A percentile compares a stretch with the other conserved stretches of the same genome.
Conservation (phyloP, 53 echinoderm and acorn worm species). For the Holothuria scabra region DNA sequence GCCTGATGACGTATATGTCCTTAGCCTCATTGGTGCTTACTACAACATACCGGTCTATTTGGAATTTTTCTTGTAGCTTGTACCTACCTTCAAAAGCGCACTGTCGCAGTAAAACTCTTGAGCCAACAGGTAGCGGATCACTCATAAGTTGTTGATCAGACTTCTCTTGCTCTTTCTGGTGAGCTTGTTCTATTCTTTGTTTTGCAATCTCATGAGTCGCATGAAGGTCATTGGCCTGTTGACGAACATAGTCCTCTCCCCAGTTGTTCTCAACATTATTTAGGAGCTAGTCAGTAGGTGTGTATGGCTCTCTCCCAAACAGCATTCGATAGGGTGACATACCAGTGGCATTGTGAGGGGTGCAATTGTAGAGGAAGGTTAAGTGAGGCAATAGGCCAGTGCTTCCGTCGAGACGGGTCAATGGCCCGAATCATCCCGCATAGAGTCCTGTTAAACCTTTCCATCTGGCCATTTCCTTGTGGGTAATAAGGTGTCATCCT, state of each 20-base stretch:
- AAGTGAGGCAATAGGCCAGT: conserved; percentile 66
- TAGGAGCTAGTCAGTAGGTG: conserved; percentile 58
- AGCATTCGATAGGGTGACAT: conserved; percentile 62
- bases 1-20: conserved; percentile 40
- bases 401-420: conserved; percentile 37
- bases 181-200: conserved; percentile 30
- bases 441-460: no score
- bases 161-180: conserved; percentile 1
- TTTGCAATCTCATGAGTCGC: conserved; percentile 22
- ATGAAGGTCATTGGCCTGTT: conserved; percentile 48
- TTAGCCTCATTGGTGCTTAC: conserved; percentile 1
- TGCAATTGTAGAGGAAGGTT: conserved; percentile 67
- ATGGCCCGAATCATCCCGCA: conserved; percentile 58
- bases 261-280: conserved; percentile 42
- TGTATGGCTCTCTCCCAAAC: conserved; percentile 62
- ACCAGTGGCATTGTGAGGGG: conserved; percentile 59
- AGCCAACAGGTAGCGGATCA: conserved; percentile 3
- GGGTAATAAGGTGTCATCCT: conserved; percentile 48
- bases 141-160: conserved; percentile 26
- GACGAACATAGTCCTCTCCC: conserved; percentile 53
- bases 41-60: conserved; percentile 11
- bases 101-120: conserved; percentile 45
- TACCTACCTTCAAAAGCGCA: conserved; percentile 47
- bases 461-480: conserved; percentile 44
- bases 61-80: conserved; percentile 35